A percentile compares a stretch with the other conserved stretches of the same genome.
These are phyloP conservation scores for Tachuris rubrigastra DNA, from an alignment of 2,113 vertebrate species.

Conservation along the genomic window DNA sequence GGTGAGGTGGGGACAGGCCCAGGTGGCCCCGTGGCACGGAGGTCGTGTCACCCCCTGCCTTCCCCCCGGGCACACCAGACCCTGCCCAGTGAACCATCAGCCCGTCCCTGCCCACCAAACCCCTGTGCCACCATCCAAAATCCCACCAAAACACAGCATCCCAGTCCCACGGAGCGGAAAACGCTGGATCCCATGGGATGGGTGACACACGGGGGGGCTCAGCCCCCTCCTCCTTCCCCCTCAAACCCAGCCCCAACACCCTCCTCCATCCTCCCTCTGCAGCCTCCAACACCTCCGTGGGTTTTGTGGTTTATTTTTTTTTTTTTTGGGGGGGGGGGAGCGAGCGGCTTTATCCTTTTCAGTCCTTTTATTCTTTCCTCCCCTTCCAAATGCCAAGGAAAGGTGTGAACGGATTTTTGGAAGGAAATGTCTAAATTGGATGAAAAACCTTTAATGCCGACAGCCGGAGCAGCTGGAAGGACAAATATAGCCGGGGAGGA, in stretches of 20 bases:
- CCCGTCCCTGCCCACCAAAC: fast-evolving
- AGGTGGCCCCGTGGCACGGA: background rate
- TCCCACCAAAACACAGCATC: fast-evolving
- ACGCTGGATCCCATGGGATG: fast-evolving
- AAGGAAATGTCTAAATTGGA: background rate
- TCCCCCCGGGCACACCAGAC: background rate
- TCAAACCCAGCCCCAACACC: background rate
- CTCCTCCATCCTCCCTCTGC: background rate
- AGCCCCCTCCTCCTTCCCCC: fast-evolving
- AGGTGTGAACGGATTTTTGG: slow-evolving; percentile 20
- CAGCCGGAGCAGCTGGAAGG: slow-evolving; percentile 50
- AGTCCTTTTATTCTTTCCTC: background rate
- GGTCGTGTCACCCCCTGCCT: background rate
- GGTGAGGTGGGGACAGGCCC: background rate
- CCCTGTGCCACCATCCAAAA: fast-evolving
- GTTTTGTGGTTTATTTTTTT: no score
- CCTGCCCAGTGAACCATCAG: background rate
- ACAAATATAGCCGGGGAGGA: slow-evolving; percentile 6
- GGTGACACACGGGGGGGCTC: fast-evolving
- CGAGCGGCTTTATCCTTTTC: background rate
- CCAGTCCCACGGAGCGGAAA: fast-evolving
- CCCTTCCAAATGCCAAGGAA: background rate
- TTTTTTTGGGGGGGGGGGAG: background rate
- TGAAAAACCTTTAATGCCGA: background rate
- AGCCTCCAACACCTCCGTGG: background rate